Base-by-base conservation (phyloP, 2,113 vertebrate genomes). In the Gadus chalcogrammus region DNA sequence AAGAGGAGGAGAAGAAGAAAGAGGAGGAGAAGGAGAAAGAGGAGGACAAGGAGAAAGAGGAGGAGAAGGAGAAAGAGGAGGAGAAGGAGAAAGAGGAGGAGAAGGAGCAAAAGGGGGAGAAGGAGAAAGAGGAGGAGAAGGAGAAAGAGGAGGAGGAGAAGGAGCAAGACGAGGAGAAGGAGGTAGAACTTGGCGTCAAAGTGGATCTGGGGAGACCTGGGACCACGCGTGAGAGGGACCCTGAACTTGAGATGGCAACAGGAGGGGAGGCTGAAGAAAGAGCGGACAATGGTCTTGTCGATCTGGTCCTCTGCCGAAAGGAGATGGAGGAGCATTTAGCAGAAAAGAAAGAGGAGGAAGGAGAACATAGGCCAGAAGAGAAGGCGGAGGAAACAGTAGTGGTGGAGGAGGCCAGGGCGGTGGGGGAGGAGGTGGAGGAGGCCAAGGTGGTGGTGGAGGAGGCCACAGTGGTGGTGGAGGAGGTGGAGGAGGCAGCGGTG, bases 11-110 rank as follows among this genome's bases (percentile, higher is more conserved):
- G 53, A 74, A 59, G 76, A 81, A 55, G 53, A 1, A 62, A 73
- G 62, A 69, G 73, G 61, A 62, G 53, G 64, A n/a, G 28, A 7
- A 67, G n/a, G 70, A 4, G 65, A 64, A n/a, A 27, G 58, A 27
- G 75, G 60, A 69, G 73, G 63, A 63, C 48, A 66, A n/a, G 28
- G 12, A 67, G n/a, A 67, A 3, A 62, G 65, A n/a, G 35, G 58
- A 22, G 52, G 0, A 15, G 12, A n/a, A 55, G 60, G 16, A 4
- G 65, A 64, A n/a, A 27, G 58, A 27, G 12, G 22, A 55, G 42
- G 69, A 28, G 76, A 2, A 6, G 60, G 1, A 20, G 65, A 6
- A 28, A 27, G 52, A 31, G 48, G 5, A 0, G 35, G 80, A 55
- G 5, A 0, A 24, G 8, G 28, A 48, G 42, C 80, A 55, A 53